These are phyloP conservation scores for Acanthurus leucopareius DNA, from an alignment of 2,797 vertebrate species.

Conservation along the genomic window DNA sequence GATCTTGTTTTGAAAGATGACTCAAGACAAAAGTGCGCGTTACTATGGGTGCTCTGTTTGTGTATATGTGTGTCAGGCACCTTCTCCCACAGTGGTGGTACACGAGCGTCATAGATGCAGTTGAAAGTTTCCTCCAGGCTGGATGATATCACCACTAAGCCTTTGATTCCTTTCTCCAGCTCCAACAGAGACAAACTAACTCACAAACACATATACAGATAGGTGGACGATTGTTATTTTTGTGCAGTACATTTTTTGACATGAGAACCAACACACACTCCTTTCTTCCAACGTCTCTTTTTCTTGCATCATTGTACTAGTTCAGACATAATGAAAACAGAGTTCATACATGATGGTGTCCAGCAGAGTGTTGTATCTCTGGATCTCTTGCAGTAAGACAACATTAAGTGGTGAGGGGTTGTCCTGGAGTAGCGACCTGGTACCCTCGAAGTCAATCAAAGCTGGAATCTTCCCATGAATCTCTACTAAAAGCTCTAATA, in stretches of 20 bases:
- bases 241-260: too few relatives aligned
- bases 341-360: constrained; percentile 84
- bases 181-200: constrained; percentile 86
- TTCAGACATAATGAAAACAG: not conserved
- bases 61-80: constrained; percentile 69
- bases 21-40: not conserved
- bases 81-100: constrained; percentile 92
- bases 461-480: constrained; percentile 87
- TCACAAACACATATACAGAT: constrained; percentile 34
- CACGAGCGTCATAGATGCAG: constrained; percentile 89
- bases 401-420: constrained; percentile 89
- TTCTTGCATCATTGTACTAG: too few relatives aligned
- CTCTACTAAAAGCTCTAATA: constrained; percentile 88
- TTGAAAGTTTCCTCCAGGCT: constrained; percentile 92
- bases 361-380: constrained; percentile 91
- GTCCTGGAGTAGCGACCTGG: constrained; percentile 80
- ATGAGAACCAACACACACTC: too few relatives aligned
- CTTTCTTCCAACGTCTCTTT: too few relatives aligned
- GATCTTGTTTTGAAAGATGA: not conserved
- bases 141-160: constrained; percentile 92
- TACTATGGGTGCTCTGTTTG: not conserved
- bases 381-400: constrained; percentile 92
- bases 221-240: too few relatives aligned
- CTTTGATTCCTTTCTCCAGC: constrained; percentile 91
- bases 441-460: constrained; percentile 85